phyloP scores from a whole-genome alignment of 2,888 invertebrate species.

The Tachystola acroxantha region DNA sequence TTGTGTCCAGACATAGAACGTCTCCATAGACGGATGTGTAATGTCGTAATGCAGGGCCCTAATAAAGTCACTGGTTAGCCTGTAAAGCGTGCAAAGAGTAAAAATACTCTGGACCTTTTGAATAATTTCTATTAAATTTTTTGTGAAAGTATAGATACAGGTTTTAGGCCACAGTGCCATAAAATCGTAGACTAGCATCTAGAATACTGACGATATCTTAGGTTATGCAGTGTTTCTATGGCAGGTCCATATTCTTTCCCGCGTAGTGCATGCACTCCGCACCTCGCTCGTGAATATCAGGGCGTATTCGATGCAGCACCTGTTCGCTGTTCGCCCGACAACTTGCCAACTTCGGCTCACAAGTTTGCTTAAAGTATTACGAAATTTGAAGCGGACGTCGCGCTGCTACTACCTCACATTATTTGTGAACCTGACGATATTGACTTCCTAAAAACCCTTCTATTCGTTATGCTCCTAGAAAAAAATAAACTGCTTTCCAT shows the following conservation, averaged over 20 bases:
- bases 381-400: slow-evolving; percentile 57
- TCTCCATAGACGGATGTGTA: too few species aligned
- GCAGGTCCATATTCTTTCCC: slow-evolving; percentile 29
- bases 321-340: slow-evolving; percentile 50
- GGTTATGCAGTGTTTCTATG: slow-evolving; percentile 4
- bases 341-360: slow-evolving; percentile 52
- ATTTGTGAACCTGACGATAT: slow-evolving; percentile 61
- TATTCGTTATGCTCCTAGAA: slow-evolving; percentile 37
- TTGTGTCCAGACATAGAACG: too few species aligned
- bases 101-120: too few species aligned
- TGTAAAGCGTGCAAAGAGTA: too few species aligned
- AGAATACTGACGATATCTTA: background rate
- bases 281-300: slow-evolving; percentile 41
- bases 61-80: too few species aligned
- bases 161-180: too few species aligned
- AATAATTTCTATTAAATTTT: too few species aligned
- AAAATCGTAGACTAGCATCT: too few species aligned
- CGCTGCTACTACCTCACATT: slow-evolving; percentile 44
- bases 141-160: too few species aligned
- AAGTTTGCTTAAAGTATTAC: slow-evolving; percentile 71
- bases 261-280: slow-evolving; percentile 25
- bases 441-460: slow-evolving; percentile 40
- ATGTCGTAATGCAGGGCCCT: too few species aligned
- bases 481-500: slow-evolving; percentile 37
- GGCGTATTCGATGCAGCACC: slow-evolving; percentile 63